A percentile compares a stretch with the other conserved stretches of the same genome.
Conservation (phyloP, 2,888 invertebrate genomes). For the Smittia sp. region DNA sequence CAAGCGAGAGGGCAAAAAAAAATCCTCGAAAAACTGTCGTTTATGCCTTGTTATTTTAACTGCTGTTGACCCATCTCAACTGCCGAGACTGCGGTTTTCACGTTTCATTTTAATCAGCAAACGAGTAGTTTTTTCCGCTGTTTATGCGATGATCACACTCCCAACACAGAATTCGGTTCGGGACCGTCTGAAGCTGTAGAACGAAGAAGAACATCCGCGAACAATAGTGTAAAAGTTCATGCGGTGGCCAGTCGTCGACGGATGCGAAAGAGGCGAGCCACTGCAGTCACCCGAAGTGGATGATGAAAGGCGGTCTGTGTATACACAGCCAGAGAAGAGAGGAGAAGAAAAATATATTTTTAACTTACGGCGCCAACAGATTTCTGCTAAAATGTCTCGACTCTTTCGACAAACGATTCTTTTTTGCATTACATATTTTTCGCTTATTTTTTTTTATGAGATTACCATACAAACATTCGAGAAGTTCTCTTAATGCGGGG, state of each 20-base stretch:
- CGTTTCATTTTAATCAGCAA: constrained; percentile 17
- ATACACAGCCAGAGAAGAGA: neutral
- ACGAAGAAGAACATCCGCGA: neutral
- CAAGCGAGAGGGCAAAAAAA: neutral
- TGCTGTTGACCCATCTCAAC: constrained; percentile 25
- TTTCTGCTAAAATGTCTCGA: constrained; percentile 40
- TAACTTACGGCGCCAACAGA: constrained; percentile 41
- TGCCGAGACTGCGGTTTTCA: constrained; percentile 14
- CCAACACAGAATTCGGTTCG: neutral
- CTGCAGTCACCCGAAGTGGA: constrained; percentile 10
- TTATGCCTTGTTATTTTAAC: constrained; percentile 20
- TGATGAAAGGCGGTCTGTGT: constrained; percentile 17
- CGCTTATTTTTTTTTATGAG: constrained; percentile 36
- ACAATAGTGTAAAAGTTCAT: constrained; percentile 23
- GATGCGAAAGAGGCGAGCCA: neutral
- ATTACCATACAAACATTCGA: constrained; percentile 33
- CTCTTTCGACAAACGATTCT: constrained; percentile 26
- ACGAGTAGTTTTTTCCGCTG: constrained; percentile 19
- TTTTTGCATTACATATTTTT: constrained; percentile 40
- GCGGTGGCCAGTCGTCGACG: neutral
- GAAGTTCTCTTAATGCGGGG: constrained; percentile 9
- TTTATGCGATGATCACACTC: constrained; percentile 18
- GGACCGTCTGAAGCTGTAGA: neutral
- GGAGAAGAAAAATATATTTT: constrained; percentile 39
- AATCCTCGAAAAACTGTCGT: constrained; percentile 12